Evolutionary conservation across 2,113 vertebrate species (phyloP), one percentile per base, ranked within the genome.

Genomic region (Coturnix japonica): DNA sequence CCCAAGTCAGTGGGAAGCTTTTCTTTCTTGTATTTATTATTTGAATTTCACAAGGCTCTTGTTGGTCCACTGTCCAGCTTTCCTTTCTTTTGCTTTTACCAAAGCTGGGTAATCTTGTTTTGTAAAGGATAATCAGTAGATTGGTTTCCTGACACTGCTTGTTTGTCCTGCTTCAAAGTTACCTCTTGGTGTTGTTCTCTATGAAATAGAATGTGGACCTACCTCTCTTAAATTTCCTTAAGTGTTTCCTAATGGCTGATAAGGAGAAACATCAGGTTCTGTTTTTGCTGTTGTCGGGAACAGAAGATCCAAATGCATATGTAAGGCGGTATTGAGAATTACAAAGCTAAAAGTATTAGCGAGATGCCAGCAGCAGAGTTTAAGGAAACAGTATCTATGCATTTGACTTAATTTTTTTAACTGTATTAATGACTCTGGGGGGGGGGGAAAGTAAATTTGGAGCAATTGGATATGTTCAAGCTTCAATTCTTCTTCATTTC

Each of bases 251-350:
- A 47, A 59, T 66, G 44, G 54, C 59, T 74, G 78, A 35, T 44
- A 37, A 78, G 67, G 44, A 78, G 33, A 75, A 85, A 64, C 77
- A 70, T 14, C 22, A 47, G 35, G 51, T 56, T 66, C 19, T 47
- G 5, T 23, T 79, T 21, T 85, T 63, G 8, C 26, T 66, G 23
- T 28, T 60, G 15, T 76, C 78, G 23, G 1, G 11, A 74, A 46
- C 66, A 4, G 53, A 61, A 70, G 28, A 59, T 61, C 33, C 70
- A 91, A 91, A 93, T 67, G 86, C 76, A 53, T 75, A 78, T 90
- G 97, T 95, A 95, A 94, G 93, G 83, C 71, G 39, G 1, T 94
- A 91, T 89, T 90, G 77, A 91, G 81, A 88, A 69, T 44, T 82
- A 78, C 83, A 94, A 96, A 94, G 93, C 92, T 95, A n/a, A 59